These are phyloP conservation scores for Teleogryllus occipitalis DNA, from an alignment of 1,140 invertebrate species.

Conservation along the genomic window DNA sequence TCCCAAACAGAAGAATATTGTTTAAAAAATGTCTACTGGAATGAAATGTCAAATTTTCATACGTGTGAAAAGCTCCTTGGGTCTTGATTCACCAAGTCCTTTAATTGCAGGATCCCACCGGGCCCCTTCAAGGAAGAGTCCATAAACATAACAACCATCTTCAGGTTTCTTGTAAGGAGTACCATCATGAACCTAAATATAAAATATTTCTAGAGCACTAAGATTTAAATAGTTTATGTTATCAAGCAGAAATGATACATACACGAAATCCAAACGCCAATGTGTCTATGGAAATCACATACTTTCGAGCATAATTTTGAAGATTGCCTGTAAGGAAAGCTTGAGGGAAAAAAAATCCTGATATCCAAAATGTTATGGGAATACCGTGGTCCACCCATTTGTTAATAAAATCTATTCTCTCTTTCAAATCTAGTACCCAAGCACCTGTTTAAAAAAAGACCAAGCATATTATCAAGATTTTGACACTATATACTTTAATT, in stretches of 20 bases:
- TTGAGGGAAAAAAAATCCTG: constrained; percentile 79
- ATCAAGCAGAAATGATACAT: constrained; percentile 12
- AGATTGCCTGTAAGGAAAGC: constrained; percentile 74
- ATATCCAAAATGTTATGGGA: constrained; percentile 72
- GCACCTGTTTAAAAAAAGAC: constrained; percentile 38
- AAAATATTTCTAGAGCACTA: not conserved
- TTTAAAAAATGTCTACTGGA: too few relatives aligned
- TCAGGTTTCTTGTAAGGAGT: constrained; percentile 40
- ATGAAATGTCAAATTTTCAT: constrained; percentile 14
- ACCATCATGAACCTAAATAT: not conserved
- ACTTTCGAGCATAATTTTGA: constrained; percentile 73
- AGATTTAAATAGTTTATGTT: too few relatives aligned
- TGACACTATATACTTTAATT: not conserved
- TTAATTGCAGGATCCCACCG: constrained; percentile 48
- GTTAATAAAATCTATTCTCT: constrained; percentile 52
- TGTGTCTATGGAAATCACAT: constrained; percentile 66
- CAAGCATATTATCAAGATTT: not conserved
- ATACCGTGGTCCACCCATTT: constrained; percentile 61
- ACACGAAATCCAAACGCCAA: constrained; percentile 66
- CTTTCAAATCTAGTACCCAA: constrained; percentile 52
- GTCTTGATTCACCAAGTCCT: constrained; percentile 47
- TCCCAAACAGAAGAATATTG: too few relatives aligned
- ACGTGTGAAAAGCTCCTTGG: constrained; percentile 57
- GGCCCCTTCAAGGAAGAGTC: constrained; percentile 65
- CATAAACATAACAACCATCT: constrained; percentile 63